These are phyloP conservation scores for Microplitis demolitor DNA, from an alignment of 1,140 invertebrate genomes.

Conservation along the genomic window DNA sequence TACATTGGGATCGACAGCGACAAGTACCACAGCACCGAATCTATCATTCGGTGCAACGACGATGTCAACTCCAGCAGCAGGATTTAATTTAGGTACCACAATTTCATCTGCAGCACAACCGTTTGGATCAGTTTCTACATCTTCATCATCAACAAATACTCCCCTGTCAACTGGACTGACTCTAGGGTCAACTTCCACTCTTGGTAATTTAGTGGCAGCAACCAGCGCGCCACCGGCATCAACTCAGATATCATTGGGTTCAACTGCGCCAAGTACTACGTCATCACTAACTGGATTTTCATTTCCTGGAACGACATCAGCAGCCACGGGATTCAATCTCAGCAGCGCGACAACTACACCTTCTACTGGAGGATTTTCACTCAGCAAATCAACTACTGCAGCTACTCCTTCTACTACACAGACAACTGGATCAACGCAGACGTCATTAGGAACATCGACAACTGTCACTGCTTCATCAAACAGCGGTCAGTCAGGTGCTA, in stretches of 20 bases:
- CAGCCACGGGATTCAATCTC: constrained; percentile 39
- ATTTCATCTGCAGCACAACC: constrained; percentile 36
- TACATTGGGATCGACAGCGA: constrained; percentile 48
- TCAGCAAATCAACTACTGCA: constrained; percentile 10
- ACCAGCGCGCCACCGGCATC: constrained; percentile 39
- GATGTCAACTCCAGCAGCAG: constrained; percentile 36
- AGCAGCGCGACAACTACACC: constrained; percentile 26
- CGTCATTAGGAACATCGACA: constrained; percentile 54
- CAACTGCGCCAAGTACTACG: constrained; percentile 29
- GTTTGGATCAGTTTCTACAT: constrained; percentile 38
- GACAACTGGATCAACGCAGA: constrained; percentile 44
- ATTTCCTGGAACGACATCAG: constrained; percentile 34
- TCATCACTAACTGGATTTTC: constrained; percentile 37
- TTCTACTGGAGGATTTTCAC: constrained; percentile 20
- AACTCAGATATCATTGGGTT: constrained; percentile 34
- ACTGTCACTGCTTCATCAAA: constrained; percentile 56
- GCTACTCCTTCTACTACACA: constrained; percentile 30
- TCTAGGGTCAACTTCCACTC: background rate
- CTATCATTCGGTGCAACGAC: constrained; percentile 47
- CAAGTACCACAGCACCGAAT: constrained; percentile 39
- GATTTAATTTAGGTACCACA: constrained; percentile 40
- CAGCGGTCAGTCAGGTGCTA: constrained; percentile 59
- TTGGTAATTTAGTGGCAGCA: constrained; percentile 37
- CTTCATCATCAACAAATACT: background rate
- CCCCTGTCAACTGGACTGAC: too few species aligned